Evolutionary conservation across 2,113 vertebrate species (phyloP), one percentile per base, ranked within the genome.

Genomic region (Trochalopteron elliotii): DNA sequence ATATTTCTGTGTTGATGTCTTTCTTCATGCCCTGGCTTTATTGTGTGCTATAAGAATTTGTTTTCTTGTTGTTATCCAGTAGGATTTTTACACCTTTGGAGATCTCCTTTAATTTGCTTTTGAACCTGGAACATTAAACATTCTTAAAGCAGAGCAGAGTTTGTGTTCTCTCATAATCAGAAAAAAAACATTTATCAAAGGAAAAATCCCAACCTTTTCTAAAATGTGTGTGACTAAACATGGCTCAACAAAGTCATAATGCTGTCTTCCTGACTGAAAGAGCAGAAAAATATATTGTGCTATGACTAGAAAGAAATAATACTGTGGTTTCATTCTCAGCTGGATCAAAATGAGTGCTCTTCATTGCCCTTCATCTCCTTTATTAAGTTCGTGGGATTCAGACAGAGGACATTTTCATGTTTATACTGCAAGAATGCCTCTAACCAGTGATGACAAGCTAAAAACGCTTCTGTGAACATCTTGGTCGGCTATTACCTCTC

Each of bases 1-100:
- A 30, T 92, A 79, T 92, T 95, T 94, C 64, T 94, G 28, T 74
- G 12, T 81, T 90, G 18, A 15, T 91, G 2, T 83, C 40, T 95
- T 93, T 78, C 55, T 93, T 92, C 68, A 53, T 68, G n/a, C 22
- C n/a, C 31, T 83, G 53, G 12, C 27, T 96, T 65, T 72, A 39
- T 15, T 75, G 19, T 81, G 17, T 56, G 9, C 27, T 76, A 12
- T 25, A 68, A 71, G 27, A 92, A 30, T 52, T 45, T 81, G 17
- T 69, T 85, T 88, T 64, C 31, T 68, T 91, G 24, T 52, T 78
- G 30, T n/a, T 61, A 40, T 40, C 31, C 12, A 49, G 15, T 47
- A 47, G 24, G n/a, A 71, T 53, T 92, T 90, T 93, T 75, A 31
- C 10, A 71, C 25, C 7, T 88, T 63, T 78, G 17, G 35, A 77